phyloP scores from a whole-genome alignment of 2,888 invertebrate genomes.

The Perithous albicinctus region DNA sequence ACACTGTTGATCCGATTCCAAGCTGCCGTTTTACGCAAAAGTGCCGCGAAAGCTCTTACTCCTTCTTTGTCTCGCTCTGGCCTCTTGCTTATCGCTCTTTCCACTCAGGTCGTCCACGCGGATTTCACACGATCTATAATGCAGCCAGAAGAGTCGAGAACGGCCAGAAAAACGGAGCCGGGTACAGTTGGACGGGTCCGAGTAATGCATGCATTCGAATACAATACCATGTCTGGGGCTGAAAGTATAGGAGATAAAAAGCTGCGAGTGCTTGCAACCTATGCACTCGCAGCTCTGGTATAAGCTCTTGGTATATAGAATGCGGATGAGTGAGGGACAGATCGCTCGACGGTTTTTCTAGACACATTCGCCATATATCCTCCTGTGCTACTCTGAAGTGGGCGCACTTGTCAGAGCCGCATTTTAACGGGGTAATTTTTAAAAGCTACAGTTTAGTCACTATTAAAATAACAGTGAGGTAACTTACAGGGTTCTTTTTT shows the following conservation, averaged over 20 bases:
- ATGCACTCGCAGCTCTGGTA: neutral
- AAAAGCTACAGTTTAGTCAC: neutral
- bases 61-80: constrained; percentile 56
- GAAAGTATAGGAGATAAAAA: constrained; percentile 17
- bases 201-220: constrained; percentile 1
- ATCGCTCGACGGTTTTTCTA: constrained; percentile 16
- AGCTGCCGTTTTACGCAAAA: constrained; percentile 69
- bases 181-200: neutral
- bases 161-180: constrained; percentile 16
- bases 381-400: too few species aligned
- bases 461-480: neutral
- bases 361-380: neutral
- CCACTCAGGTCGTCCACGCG: constrained; percentile 73
- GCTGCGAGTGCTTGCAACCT: constrained; percentile 3
- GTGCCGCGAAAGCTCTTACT: constrained; percentile 27
- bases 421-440: neutral
- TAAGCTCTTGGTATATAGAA: constrained; percentile 24
- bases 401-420: too few species aligned
- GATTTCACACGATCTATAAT: constrained; percentile 78
- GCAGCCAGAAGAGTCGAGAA: constrained; percentile 64
- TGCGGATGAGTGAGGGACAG: constrained; percentile 19
- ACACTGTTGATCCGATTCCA: constrained; percentile 64
- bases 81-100: constrained; percentile 38
- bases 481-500: neutral
- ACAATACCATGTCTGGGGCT: neutral